Percentiles rank a stretch among this genome's conserved stretches.
Evolutionary conservation across 2,113 vertebrate species (phyloP).

Genomic region (Silurus asotus): DNA sequence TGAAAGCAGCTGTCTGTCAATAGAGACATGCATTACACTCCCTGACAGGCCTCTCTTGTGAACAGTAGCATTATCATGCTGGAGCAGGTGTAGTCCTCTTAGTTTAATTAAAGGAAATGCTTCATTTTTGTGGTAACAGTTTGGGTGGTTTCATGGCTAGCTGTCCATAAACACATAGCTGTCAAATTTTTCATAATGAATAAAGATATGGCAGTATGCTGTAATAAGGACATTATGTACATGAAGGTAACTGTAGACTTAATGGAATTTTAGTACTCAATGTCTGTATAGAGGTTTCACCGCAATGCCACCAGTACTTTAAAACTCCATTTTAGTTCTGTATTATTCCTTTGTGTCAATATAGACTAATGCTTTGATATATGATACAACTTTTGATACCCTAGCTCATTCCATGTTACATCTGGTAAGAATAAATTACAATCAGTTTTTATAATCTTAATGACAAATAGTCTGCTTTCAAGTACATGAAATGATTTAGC

Average conservation of each 20-base stretch:
- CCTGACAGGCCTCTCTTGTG: too few species aligned
- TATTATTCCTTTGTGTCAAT: not conserved
- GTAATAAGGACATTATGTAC: not conserved
- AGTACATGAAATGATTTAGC: too few species aligned
- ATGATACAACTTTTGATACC: too few species aligned
- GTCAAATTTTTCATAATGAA: not conserved
- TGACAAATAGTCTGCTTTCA: not conserved
- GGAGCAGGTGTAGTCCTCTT: not conserved
- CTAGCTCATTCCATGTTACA: not conserved
- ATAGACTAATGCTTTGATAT: not conserved
- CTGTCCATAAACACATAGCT: not conserved
- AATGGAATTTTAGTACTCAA: too few species aligned
- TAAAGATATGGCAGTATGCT: not conserved
- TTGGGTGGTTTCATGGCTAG: not conserved
- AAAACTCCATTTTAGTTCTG: not conserved
- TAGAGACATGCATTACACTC: too few species aligned
- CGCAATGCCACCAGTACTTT: not conserved
- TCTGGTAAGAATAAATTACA: not conserved
- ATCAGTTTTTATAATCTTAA: not conserved
- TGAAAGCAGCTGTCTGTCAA: too few species aligned
- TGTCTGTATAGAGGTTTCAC: too few species aligned
- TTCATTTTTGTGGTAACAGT: not conserved
- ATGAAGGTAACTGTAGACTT: too few species aligned
- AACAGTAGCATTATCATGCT: not conserved
- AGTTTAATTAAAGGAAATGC: not conserved